A percentile compares a stretch with the other conserved stretches of the same genome.
These are phyloP conservation scores for Neosilurus hyrtlii DNA, from an alignment of 2,797 vertebrate genomes.

Conservation along the genomic window DNA sequence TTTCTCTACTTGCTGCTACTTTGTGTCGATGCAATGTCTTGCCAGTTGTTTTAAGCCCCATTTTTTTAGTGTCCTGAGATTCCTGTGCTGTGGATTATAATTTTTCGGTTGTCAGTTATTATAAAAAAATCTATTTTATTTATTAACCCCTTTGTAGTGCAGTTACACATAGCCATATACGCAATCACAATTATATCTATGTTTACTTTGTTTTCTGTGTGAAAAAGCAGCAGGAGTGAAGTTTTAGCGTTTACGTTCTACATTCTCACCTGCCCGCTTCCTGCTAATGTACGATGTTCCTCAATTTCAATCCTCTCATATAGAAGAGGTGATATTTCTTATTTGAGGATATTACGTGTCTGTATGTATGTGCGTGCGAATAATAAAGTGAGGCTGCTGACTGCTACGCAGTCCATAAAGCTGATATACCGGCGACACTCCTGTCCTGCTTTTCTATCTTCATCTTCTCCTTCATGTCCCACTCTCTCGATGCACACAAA, in stretches of 20 bases:
- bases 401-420: slow-evolving; percentile 22
- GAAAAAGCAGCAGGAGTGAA: background rate
- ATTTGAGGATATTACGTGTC: slow-evolving; percentile 31
- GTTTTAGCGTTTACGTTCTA: background rate
- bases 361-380: background rate
- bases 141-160: background rate
- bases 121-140: background rate
- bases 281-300: background rate
- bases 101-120: background rate
- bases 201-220: background rate
- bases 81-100: background rate
- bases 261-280: background rate
- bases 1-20: background rate
- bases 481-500: background rate
- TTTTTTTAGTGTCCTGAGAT: background rate
- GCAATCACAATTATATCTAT: background rate
- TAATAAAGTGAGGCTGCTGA: slow-evolving; percentile 42
- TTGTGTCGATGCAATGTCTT: background rate
- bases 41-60: background rate
- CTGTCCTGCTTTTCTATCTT: slow-evolving; percentile 36
- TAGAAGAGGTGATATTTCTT: slow-evolving; percentile 28
- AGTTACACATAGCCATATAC: background rate
- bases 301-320: background rate
- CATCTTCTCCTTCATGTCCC: slow-evolving; percentile 26
- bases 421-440: slow-evolving; percentile 33